Base-by-base conservation (phyloP, 2,888 invertebrate species). In the Cheilosia vernalis region DNA sequence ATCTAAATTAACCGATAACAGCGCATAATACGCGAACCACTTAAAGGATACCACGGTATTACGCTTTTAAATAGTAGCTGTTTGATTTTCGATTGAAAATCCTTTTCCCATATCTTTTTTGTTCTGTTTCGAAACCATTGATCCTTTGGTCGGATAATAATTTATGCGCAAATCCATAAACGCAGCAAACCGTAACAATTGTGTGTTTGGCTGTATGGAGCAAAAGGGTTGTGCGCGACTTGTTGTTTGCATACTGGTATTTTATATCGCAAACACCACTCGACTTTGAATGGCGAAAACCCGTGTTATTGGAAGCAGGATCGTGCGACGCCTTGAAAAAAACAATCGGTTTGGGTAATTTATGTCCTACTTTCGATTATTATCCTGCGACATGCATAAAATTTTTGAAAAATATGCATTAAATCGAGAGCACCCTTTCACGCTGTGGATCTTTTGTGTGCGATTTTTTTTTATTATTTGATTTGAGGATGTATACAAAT, bases 341-440 rank as follows among this genome's bases (percentile, higher is more conserved):
- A 85, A 85, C 85, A 85, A 85, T 85, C 76, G 81, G 72, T 85
- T 85, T 81, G 66, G 81, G 67, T 85, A 85, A 85, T 85, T 85
- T 85, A 85, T 85, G 85, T 85, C 56, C 85, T 77, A 81, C 85
- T 85, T 85, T 81, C 76, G 85, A 85, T 85, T 85, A 85, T 85
- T 85, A 85, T 81, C 85, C 85, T 85, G 81, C 66, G 81, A 85
- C 85, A 85, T 81, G 85, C 81, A 81, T 70, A 67, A 42, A 64
- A 81, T 81, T 69, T 81, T 70, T 76, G 30, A 77, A 84, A 74
- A 84, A 79, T 84, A 67, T 85, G 72, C 85, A 85, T 85, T 85
- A 85, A 85, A 85, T 85, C 85, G 81, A 85, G 84, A 81, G 66
- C 76, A 81, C 81, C 85, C 85, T 81, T 81, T 76, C 60, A 81